Evolutionary conservation across 2,888 invertebrate genomes (phyloP).

Genomic region (Agriopis aurantiaria): DNA sequence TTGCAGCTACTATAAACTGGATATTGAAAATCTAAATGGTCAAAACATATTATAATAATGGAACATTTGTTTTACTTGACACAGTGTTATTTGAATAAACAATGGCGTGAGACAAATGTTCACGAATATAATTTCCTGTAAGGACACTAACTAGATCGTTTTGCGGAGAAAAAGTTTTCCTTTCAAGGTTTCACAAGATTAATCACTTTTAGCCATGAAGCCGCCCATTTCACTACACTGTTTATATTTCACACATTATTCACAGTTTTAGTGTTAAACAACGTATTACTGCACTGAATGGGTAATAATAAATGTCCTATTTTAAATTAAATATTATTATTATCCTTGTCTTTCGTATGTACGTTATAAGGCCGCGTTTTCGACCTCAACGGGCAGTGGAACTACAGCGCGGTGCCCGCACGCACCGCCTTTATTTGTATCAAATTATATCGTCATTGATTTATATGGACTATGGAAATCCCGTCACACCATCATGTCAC

Average conservation of each 20-base stretch:
- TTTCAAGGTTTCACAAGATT: slow-evolving; percentile 11
- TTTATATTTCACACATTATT: slow-evolving; percentile 9
- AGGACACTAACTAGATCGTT: slow-evolving; percentile 21
- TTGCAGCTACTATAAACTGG: no score
- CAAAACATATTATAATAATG: no score
- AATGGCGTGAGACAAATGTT: not conserved
- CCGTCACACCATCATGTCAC: no score
- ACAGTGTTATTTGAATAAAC: not conserved
- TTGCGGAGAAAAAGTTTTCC: slow-evolving; percentile 18
- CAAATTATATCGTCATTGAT: no score
- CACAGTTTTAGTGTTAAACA: not conserved
- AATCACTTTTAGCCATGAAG: slow-evolving; percentile 20
- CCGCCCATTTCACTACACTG: slow-evolving; percentile 28
- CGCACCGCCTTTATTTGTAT: not conserved
- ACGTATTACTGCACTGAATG: slow-evolving; percentile 12
- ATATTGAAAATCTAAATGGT: no score
- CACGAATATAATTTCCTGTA: not conserved
- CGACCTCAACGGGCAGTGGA: not conserved
- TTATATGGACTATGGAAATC: no score
- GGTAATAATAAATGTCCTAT: slow-evolving; percentile 14
- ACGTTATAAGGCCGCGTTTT: not conserved
- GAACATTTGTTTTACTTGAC: no score
- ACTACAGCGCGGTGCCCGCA: not conserved
- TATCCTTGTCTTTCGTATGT: slow-evolving; percentile 8
- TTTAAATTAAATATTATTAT: not conserved